Base-by-base conservation (phyloP, 2,113 vertebrate genomes). In the Thermophis baileyi region DNA sequence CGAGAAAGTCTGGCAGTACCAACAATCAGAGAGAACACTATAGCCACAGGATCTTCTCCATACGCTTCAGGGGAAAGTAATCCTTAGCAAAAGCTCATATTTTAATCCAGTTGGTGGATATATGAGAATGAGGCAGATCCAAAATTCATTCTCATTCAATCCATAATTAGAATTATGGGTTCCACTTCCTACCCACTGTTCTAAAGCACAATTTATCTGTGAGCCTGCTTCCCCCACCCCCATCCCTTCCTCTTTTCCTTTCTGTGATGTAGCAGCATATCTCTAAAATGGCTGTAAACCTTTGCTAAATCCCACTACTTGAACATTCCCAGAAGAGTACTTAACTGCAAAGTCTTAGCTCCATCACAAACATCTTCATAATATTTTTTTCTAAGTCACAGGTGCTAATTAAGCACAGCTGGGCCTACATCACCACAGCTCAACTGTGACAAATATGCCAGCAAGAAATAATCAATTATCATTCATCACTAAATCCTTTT, bases 371-470 rank as follows among this genome's bases (percentile, higher is more conserved):
- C 91, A 1, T 91, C 92, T 96, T 96, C 96, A 94, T 96, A 96
- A 96, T 94, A 92, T 10, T 93, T 47, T 95, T 97, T 95, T 95
- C 89, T 94, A 94, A 96, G 69, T 89, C 94, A 88, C 50, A 53
- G 90, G 27, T 96, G 69, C 44, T 96, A 96, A 97, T 97, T 96
- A 96, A 95, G n/a, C 96, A 96, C 91, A 95, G 89, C 91, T 95
- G 90, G 40, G 44, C 92, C 51, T 95, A 63, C 91, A 93, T 94
- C 89, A 91, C 91, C 93, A 88, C 87, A 94, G 51, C 44, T 92
- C 90, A 95, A 95, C n/a, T 57, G 90, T 92, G 97, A 96, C 85
- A 2, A 96, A 95, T 95, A 96, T 95, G 88, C 92, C 91, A 93
- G 92, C 94, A 96, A 95, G 90, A 95, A 96, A 95, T 95, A 96